These are phyloP conservation scores for Periparus ater DNA, from an alignment of 2,797 vertebrate genomes.

Conservation along the genomic window DNA sequence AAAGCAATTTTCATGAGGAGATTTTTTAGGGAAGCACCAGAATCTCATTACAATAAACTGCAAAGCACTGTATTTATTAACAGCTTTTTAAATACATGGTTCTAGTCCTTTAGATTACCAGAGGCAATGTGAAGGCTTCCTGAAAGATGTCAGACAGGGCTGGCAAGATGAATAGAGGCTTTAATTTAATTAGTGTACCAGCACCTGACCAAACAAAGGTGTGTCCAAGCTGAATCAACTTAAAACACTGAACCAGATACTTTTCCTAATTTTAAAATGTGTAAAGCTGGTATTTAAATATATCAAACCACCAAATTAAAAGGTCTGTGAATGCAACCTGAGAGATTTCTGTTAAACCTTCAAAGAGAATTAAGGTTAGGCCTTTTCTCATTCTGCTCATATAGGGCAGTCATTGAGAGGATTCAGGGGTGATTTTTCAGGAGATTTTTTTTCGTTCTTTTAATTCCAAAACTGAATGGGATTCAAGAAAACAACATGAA, in stretches of 20 bases:
- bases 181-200: conserved; percentile 41
- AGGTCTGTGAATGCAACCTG: not conserved
- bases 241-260: conserved; percentile 42
- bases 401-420: not conserved
- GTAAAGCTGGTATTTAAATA: conserved; percentile 12
- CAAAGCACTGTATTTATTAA: not conserved
- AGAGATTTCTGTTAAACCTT: not conserved
- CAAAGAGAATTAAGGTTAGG: not conserved
- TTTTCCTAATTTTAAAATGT: conserved; percentile 18
- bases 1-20: not conserved
- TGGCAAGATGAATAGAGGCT: conserved; percentile 51
- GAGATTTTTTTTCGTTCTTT: not conserved
- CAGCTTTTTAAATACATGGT: not conserved
- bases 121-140: not conserved
- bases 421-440: not conserved
- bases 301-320: conserved; percentile 1
- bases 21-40: not conserved
- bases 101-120: not conserved
- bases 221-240: conserved; percentile 41
- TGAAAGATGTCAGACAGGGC: not conserved
- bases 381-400: not conserved
- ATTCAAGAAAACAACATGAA: not conserved
- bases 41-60: not conserved
- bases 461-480: not conserved
- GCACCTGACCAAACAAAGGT: conserved; percentile 74